Evolutionary conservation across 2,888 invertebrate species (phyloP).

Genomic region (Cephalotes varians): DNA sequence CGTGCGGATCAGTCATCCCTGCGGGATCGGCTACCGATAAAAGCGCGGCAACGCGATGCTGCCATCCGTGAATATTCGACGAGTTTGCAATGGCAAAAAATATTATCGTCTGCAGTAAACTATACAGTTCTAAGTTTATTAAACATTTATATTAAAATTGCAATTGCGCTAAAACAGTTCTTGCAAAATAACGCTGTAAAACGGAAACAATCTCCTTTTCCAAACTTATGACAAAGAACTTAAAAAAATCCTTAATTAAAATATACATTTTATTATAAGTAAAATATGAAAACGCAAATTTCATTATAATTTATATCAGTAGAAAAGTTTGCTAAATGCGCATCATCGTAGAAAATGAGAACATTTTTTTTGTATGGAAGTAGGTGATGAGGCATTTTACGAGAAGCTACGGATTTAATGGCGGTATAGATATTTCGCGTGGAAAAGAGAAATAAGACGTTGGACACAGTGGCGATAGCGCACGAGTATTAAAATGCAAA

Average conservation of each 20-base stretch:
- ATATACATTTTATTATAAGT: not conserved
- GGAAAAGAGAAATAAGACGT: conserved; percentile 53
- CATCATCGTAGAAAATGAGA: not conserved
- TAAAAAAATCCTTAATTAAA: not conserved
- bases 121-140: not conserved
- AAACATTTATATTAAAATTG: conserved; percentile 11
- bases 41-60: conserved; percentile 18
- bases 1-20: not conserved
- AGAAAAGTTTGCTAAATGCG: not conserved
- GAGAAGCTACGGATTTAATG: conserved; percentile 10
- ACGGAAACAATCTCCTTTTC: not conserved
- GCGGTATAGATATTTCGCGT: conserved; percentile 15
- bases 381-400: not conserved
- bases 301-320: not conserved
- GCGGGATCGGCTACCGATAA: conserved; percentile 39
- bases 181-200: not conserved
- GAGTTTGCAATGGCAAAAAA: not conserved
- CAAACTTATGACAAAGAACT: not conserved
- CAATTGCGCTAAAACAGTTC: not conserved
- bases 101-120: conserved; percentile 40
- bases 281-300: not conserved
- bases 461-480: conserved; percentile 24
- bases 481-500: conserved; percentile 65
- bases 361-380: not conserved
- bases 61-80: conserved; percentile 32